Conservation (phyloP, 1,140 invertebrate species). For the Tetragonula clypearis region DNA sequence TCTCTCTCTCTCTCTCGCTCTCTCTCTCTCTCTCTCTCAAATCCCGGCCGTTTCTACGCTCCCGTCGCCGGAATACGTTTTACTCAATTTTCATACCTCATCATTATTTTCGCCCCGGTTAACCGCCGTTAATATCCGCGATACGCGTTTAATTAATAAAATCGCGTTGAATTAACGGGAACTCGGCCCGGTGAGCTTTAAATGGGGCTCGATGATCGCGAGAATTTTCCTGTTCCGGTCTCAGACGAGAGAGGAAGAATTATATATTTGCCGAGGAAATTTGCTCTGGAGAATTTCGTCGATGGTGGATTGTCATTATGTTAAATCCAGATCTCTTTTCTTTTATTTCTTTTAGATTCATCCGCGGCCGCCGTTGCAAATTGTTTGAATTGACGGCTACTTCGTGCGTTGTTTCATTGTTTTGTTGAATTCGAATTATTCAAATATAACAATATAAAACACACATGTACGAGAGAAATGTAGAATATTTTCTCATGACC, state of each 20-base stretch:
- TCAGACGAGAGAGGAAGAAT: neutral
- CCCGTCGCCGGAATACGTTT: slow-evolving; percentile 15
- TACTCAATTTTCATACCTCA: slow-evolving; percentile 51
- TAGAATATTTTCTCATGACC: neutral
- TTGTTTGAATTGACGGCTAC: neutral
- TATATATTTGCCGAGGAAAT: neutral
- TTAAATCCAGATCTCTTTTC: neutral
- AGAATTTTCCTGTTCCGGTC: neutral
- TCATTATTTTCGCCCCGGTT: slow-evolving; percentile 55
- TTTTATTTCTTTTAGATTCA: neutral
- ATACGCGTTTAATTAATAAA: slow-evolving; percentile 50
- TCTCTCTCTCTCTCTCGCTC: no score
- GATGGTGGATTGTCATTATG: neutral
- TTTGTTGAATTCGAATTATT: neutral
- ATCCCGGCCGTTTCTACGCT: no score
- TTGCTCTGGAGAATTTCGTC: neutral
- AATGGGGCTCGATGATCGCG: neutral
- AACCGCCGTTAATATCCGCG: slow-evolving; percentile 23
- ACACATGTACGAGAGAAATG: no score
- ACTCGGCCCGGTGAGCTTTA: slow-evolving; percentile 6
- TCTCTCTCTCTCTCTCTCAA: neutral
- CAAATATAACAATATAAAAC: neutral
- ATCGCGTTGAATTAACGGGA: slow-evolving; percentile 28
- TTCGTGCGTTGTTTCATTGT: no score
- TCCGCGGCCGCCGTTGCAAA: neutral